Conservation (phyloP, 2,797 vertebrate species). For the Danionella dracula region DNA sequence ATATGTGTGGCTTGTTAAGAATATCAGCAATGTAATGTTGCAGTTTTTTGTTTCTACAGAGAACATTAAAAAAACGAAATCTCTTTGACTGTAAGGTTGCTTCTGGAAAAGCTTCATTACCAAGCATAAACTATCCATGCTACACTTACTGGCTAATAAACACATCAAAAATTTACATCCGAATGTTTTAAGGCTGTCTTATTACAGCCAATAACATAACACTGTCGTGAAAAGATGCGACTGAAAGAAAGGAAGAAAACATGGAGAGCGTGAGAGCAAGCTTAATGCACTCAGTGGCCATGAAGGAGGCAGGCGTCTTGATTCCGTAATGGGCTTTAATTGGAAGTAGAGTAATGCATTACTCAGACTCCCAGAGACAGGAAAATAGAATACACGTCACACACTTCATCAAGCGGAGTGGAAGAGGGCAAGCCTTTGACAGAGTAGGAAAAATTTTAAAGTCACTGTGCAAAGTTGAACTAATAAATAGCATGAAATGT, state of each 20-base stretch:
- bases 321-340: slow-evolving; percentile 44
- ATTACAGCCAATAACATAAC: slow-evolving; percentile 30
- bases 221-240: background rate
- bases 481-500: background rate
- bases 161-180: slow-evolving; percentile 37
- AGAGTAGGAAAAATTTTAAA: background rate
- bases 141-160: slow-evolving; percentile 37
- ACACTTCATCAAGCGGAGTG: background rate
- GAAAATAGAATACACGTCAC: slow-evolving; percentile 35
- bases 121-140: slow-evolving; percentile 5
- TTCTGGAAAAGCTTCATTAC: slow-evolving; percentile 18
- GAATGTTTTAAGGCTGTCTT: slow-evolving; percentile 35
- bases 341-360: slow-evolving; percentile 30
- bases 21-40: background rate
- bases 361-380: slow-evolving; percentile 26
- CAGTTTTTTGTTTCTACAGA: background rate
- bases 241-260: slow-evolving; percentile 1
- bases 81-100: background rate
- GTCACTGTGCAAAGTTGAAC: background rate
- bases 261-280: background rate
- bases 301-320: slow-evolving; percentile 14
- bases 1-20: no score
- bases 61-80: background rate
- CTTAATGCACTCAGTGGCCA: slow-evolving; percentile 37
- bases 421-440: background rate